Evolutionary conservation across 2,113 vertebrate species (phyloP).

Genomic region (Riparia riparia): DNA sequence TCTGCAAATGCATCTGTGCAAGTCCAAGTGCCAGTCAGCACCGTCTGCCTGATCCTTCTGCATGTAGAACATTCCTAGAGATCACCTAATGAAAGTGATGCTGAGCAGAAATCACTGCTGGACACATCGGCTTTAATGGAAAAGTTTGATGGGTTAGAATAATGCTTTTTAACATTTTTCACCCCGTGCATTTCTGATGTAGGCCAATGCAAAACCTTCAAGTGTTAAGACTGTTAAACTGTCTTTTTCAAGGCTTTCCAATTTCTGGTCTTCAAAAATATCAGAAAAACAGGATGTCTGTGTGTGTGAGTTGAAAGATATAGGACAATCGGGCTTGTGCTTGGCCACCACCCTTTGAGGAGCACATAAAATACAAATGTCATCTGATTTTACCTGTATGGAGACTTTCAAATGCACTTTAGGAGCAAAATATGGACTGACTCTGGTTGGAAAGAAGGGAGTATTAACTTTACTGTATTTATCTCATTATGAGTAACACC

Average conservation of each 20-base stretch:
- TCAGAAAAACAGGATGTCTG: accelerated
- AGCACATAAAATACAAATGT: background rate
- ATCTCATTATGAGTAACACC: background rate
- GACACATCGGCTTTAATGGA: background rate
- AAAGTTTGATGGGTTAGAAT: background rate
- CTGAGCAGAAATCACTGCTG: background rate
- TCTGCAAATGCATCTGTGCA: background rate
- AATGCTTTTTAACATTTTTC: background rate
- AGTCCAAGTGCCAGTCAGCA: background rate
- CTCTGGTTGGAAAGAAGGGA: background rate
- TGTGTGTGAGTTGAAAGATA: background rate
- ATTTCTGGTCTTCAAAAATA: background rate
- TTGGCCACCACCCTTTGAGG: background rate
- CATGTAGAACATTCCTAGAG: background rate
- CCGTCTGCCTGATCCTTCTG: background rate
- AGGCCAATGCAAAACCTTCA: background rate
- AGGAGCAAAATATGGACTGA: background rate
- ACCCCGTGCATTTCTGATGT: background rate
- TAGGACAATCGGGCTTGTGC: too few relatives aligned
- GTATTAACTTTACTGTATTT: background rate
- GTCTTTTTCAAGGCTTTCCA: background rate
- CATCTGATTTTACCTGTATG: background rate
- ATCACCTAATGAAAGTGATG: background rate
- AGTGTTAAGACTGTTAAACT: accelerated
- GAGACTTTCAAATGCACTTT: background rate